phyloP scores from a whole-genome alignment of 2,113 vertebrate species.

The Platysternon megacephalum region DNA sequence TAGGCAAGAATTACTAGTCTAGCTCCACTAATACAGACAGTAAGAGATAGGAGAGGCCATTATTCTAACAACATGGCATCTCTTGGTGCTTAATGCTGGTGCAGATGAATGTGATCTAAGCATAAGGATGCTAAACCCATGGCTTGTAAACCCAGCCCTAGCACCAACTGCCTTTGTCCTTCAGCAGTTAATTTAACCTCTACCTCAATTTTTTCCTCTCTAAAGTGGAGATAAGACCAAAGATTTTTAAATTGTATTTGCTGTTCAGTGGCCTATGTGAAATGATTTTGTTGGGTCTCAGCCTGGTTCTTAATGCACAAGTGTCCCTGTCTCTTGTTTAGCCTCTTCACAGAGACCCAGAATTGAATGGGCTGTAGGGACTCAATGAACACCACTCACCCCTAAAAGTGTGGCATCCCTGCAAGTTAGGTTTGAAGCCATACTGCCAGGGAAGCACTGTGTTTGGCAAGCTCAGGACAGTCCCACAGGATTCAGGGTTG shows the following conservation, averaged over 20 bases:
- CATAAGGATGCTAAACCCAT: neutral
- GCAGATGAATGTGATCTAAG: neutral
- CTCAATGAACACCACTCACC: neutral
- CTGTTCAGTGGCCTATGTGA: neutral
- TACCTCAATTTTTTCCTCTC: neutral
- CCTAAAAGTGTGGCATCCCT: rapidly evolving
- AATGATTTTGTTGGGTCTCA: neutral
- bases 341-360: rapidly evolving
- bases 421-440: rapidly evolving
- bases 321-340: neutral
- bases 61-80: neutral
- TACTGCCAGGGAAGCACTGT: neutral
- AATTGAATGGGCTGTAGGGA: neutral
- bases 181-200: neutral
- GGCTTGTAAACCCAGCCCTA: neutral
- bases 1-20: neutral
- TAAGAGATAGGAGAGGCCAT: neutral
- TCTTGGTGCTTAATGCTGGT: neutral
- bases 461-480: rapidly evolving
- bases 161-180: neutral
- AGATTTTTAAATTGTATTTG: neutral
- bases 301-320: neutral
- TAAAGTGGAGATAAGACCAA: neutral
- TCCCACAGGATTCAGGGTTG: neutral
- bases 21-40: neutral